Evolutionary conservation across 2,888 invertebrate species (phyloP), one percentile per base, ranked within the genome.

Genomic region (Tenthredo livida): DNA sequence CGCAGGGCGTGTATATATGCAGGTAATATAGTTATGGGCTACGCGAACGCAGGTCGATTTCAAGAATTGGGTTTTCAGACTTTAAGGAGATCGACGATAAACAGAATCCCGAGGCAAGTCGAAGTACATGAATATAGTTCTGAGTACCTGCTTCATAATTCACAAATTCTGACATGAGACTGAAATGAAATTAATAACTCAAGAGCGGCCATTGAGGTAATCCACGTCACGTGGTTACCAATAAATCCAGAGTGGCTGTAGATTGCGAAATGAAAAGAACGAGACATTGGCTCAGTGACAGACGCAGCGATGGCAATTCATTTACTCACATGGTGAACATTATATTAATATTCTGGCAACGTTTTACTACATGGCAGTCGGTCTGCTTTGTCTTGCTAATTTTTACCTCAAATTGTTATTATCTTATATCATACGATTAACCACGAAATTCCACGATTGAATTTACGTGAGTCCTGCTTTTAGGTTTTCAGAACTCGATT

Each of bases 271-370:
- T 87, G 86, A 84, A 88, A 88, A 88, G 87, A 86, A 86, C 89
- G 86, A 86, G 86, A 87, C 86, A 91, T 90, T 89, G 90, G 89
- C 90, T 88, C 87, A 88, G 87, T 89, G 89, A 89, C 91, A 90
- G 90, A 88, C 88, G 87, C 86, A 87, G 87, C 86, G 86, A 87
- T 87, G 87, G 88, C 89, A 89, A 91, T 91, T 90, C 89, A 90
- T 90, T 89, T 73, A 87, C 89, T 87, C 61, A 65, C 89, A n/a
- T n/a, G 90, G 89, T 91, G 89, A 91, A 91, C 89, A 86, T 88
- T 86, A 86, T 89, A 89, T 91, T 91, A 90, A 91, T 90, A 91
- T 91, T 91, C 91, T 87, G 89, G 88, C 88, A 86, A 87, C 90
- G 89, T 90, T 88, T 47, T 50, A 33, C 83, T 83, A 70, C 43